These are phyloP conservation scores for Cacatua alba DNA, from an alignment of 2,113 vertebrate species.

Conservation along the genomic window DNA sequence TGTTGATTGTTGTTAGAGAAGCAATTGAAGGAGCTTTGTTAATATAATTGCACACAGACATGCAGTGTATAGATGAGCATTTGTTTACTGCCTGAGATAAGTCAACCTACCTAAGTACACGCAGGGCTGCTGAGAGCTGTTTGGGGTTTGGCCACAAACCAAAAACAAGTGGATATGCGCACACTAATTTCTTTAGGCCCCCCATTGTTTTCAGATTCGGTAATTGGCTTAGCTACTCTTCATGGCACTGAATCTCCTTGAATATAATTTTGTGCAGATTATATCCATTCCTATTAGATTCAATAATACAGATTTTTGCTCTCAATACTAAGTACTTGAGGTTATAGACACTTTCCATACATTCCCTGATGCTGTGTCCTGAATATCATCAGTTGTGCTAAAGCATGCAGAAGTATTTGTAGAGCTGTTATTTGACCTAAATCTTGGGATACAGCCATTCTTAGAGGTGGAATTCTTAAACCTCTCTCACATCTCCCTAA, in stretches of 20 bases:
- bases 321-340: background rate
- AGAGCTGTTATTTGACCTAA: background rate
- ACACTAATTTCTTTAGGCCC: background rate
- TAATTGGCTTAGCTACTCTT: background rate
- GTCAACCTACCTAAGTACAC: background rate
- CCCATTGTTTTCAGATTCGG: background rate
- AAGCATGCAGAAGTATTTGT: background rate
- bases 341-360: background rate
- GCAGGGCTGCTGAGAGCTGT: background rate
- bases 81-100: background rate
- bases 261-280: background rate
- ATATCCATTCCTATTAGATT: background rate
- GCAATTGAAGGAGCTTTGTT: background rate
- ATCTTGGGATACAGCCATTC: background rate
- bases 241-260: background rate
- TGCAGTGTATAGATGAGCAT: background rate
- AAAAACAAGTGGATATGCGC: background rate
- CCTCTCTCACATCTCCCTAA: background rate
- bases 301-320: background rate
- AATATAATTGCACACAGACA: background rate
- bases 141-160: background rate
- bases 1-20: background rate
- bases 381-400: background rate
- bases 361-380: background rate
- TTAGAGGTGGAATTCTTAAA: background rate